phyloP scores from a whole-genome alignment of 2,888 invertebrate genomes.

The Drosophila percnosoma region DNA sequence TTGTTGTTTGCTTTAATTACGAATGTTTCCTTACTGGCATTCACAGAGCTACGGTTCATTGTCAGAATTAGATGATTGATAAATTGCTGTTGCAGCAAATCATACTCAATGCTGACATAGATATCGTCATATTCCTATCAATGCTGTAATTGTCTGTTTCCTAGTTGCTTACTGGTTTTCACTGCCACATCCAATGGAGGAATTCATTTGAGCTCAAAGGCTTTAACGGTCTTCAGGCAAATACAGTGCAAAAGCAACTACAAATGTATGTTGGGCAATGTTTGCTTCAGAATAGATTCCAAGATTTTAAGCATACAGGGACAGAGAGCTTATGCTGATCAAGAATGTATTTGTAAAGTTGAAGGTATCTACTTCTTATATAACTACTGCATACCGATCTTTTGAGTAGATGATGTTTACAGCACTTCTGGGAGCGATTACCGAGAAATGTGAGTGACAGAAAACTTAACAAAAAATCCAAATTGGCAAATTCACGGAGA shows the following conservation, averaged over 20 bases:
- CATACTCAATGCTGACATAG: slow-evolving; percentile 48
- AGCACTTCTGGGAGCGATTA: neutral
- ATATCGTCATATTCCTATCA: slow-evolving; percentile 35
- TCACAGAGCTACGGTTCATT: slow-evolving; percentile 32
- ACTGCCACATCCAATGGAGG: neutral
- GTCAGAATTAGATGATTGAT: slow-evolving; percentile 67
- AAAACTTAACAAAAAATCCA: neutral
- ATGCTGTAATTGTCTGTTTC: slow-evolving; percentile 2
- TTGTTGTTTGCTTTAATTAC: slow-evolving; percentile 72
- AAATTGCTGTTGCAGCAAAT: slow-evolving; percentile 66
- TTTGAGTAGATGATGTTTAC: neutral
- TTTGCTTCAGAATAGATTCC: neutral
- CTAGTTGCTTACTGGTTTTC: neutral
- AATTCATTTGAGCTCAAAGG: neutral
- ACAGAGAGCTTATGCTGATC: neutral
- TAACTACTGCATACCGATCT: no score
- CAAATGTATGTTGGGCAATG: neutral
- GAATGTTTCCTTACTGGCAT: slow-evolving; percentile 46
- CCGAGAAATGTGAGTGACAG: neutral
- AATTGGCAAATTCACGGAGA: neutral
- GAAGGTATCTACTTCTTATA: neutral
- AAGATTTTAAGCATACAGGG: neutral
- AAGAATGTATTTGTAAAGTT: neutral
- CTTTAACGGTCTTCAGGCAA: neutral
- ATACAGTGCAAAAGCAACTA: neutral